Percentiles rank a stretch among this genome's conserved stretches.
Conservation (phyloP, 2,113 vertebrate species). For the Malurus alboscapulatus region DNA sequence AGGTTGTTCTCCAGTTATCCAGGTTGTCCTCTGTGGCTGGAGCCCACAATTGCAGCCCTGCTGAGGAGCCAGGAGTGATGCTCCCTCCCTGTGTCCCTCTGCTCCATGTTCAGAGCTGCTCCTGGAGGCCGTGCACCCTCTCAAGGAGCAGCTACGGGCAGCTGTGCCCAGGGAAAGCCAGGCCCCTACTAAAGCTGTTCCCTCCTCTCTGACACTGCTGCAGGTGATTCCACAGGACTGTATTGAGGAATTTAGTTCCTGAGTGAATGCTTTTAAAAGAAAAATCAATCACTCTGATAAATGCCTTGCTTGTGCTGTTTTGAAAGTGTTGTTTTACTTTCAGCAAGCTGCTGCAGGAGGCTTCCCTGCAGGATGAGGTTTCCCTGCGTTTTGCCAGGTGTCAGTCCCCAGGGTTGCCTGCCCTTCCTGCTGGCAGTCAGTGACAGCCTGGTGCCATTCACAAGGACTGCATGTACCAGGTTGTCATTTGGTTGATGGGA, state of each 20-base stretch:
- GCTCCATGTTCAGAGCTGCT: rapidly evolving
- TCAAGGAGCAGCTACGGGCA: not conserved
- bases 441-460: not conserved
- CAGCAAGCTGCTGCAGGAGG: not conserved
- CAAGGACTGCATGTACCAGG: too few relatives aligned
- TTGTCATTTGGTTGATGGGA: not conserved
- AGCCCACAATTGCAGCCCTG: not conserved
- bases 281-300: not conserved
- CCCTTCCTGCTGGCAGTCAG: not conserved
- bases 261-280: not conserved
- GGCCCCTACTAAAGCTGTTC: not conserved
- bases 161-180: not conserved
- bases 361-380: not conserved
- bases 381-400: not conserved
- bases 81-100: not conserved
- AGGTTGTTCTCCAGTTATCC: not conserved
- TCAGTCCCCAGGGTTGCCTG: not conserved
- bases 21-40: not conserved
- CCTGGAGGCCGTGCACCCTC: not conserved
- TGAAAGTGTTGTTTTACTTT: not conserved
- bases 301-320: not conserved
- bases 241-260: not conserved
- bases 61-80: not conserved
- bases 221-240: not conserved
- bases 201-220: not conserved